phyloP scores from a whole-genome alignment of 2,888 invertebrate species.

The Cataglyphis livida region DNA sequence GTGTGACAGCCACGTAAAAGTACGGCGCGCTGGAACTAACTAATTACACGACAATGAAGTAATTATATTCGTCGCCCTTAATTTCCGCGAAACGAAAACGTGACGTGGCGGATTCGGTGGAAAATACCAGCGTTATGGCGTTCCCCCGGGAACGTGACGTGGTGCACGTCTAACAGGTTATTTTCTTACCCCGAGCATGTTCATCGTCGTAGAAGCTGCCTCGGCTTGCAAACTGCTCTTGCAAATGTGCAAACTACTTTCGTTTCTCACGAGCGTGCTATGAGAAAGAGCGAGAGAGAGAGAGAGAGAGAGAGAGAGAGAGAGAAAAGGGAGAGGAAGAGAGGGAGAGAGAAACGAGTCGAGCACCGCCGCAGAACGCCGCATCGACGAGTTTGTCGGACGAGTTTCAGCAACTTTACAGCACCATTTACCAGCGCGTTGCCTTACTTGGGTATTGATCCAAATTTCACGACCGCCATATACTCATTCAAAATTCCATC shows the following conservation, averaged over 20 bases:
- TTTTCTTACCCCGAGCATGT: slow-evolving; percentile 46
- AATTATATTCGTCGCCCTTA: slow-evolving; percentile 44
- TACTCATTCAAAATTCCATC: slow-evolving; percentile 48
- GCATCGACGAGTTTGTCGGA: slow-evolving; percentile 51
- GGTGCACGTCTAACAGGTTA: slow-evolving; percentile 46
- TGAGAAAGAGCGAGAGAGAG: not conserved
- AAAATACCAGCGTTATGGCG: slow-evolving; percentile 19
- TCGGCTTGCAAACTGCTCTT: slow-evolving; percentile 31
- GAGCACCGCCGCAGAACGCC: slow-evolving; percentile 14
- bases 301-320: not conserved
- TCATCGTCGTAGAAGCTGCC: slow-evolving; percentile 48
- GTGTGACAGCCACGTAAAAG: not conserved
- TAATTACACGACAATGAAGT: slow-evolving; percentile 13
- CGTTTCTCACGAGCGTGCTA: slow-evolving; percentile 6
- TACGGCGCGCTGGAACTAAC: not conserved
- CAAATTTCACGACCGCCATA: slow-evolving; percentile 33
- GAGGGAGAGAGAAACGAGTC: not conserved
- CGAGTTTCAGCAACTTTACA: slow-evolving; percentile 49
- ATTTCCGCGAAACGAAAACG: slow-evolving; percentile 29
- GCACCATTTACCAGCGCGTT: slow-evolving; percentile 46
- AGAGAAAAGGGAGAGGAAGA: not conserved
- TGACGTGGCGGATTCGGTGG: slow-evolving; percentile 9
- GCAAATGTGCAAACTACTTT: slow-evolving; percentile 52
- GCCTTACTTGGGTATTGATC: slow-evolving; percentile 49
- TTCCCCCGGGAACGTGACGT: slow-evolving; percentile 22